phyloP scores from a whole-genome alignment of 1,140 invertebrate species.

The Conopomorpha cramerella region DNA sequence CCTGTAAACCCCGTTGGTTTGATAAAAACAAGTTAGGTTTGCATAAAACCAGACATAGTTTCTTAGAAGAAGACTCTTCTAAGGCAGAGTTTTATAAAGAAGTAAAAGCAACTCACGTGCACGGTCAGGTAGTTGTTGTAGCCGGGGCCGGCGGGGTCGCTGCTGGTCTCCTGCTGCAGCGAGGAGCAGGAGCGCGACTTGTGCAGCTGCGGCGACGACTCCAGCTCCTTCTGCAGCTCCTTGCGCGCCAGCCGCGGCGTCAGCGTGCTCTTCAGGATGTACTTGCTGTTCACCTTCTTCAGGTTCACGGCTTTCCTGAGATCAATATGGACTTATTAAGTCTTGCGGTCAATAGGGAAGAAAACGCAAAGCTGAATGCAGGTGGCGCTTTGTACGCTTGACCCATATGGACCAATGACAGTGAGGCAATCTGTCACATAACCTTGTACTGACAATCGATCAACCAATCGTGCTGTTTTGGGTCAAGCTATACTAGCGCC shows the following conservation, averaged over 20 bases:
- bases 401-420: no score
- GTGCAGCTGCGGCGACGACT: constrained; percentile 60
- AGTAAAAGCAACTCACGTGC: constrained; percentile 60
- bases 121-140: constrained; percentile 76
- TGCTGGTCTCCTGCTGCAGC: constrained; percentile 61
- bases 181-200: constrained; percentile 75
- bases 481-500: no score
- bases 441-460: no score
- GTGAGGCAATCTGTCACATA: no score
- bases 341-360: no score
- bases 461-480: no score
- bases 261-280: constrained; percentile 81
- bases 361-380: no score
- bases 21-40: no score
- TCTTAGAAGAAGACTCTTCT: no score
- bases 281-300: constrained; percentile 82
- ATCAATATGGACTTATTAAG: constrained; percentile 14
- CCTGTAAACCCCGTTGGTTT: no score
- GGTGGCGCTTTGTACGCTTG: no score
- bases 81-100: background rate
- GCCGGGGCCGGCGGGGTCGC: constrained; percentile 36
- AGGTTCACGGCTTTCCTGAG: constrained; percentile 77
- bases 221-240: constrained; percentile 67
- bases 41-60: no score
- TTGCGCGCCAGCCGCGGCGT: constrained; percentile 75